phyloP scores from a whole-genome alignment of 2,888 invertebrate genomes.

The Ptilodon capucinus region DNA sequence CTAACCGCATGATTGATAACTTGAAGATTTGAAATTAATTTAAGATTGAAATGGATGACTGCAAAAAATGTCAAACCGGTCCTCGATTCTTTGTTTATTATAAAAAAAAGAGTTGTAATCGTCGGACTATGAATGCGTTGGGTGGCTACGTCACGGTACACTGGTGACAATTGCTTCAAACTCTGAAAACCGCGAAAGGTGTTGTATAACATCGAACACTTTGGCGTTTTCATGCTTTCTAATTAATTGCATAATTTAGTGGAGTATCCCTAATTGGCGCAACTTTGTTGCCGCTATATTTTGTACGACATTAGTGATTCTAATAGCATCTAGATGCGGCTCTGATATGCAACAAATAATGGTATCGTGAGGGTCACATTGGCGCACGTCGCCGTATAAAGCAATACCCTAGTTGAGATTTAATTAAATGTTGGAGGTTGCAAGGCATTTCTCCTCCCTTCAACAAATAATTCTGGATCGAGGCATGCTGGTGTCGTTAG shows the following conservation, averaged over 20 bases:
- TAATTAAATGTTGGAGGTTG: neutral
- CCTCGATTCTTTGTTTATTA: constrained; percentile 10
- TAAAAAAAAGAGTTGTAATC: constrained; percentile 9
- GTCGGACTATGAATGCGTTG: constrained; percentile 22
- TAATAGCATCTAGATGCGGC: neutral
- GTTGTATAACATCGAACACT: constrained; percentile 28
- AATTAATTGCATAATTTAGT: constrained; percentile 44
- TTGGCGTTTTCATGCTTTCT: constrained; percentile 49
- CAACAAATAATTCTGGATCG: constrained; percentile 7
- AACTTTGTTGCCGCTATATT: constrained; percentile 4
- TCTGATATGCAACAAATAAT: neutral
- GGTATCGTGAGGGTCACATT: neutral
- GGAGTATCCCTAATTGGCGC: constrained; percentile 16
- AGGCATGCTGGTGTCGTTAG: constrained; percentile 27
- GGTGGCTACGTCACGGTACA: constrained; percentile 10
- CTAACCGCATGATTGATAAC: neutral
- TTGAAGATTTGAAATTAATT: neutral
- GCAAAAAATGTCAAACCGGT: neutral
- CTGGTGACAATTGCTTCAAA: constrained; percentile 26
- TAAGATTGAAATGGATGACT: neutral
- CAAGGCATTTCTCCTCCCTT: neutral
- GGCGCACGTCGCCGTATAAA: neutral
- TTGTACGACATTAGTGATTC: neutral
- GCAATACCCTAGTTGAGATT: neutral
- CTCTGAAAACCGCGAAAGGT: constrained; percentile 18